Evolutionary conservation across 2,797 vertebrate genomes (phyloP), one percentile per base, ranked within the genome.

Genomic region (Crocidura indochinensis): DNA sequence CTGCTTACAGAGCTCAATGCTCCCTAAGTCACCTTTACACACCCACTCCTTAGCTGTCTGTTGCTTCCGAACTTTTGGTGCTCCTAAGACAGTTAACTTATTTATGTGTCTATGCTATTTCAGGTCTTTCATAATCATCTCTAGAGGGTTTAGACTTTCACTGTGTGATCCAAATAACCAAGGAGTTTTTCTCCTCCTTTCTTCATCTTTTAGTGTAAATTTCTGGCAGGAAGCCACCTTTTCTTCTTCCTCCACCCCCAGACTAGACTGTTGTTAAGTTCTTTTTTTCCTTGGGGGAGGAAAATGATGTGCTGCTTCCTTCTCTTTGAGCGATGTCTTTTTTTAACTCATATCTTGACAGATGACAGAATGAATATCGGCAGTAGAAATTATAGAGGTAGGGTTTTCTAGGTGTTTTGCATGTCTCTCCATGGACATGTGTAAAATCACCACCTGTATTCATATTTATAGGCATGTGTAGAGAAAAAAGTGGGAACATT

Each of bases 221-320:
- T 90, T 53, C 85, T 81, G 91, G 92, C 78, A 60, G 62, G 64
- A 90, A 95, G 74, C 91, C 78, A 82, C 47, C 79, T 85, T 74
- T 75, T 44, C 51, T n/a, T 26, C 62, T 19, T 6, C 20, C 29
- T 14, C 24, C 49, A 9, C 8, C 38, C 56, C 9, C 38, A 6
- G 0, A 53, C 74, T 69, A 76, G 49, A 78, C 31, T 44, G 38
- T 62, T 53, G 73, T 85, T 90, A 12, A 56, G 64, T 91, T 92
- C 24, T n/a, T 75, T 75, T 38, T 73, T 84, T 64, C 10, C 80
- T 51, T 75, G 10, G 71, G 56, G 76, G 69, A 74, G 81, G 65
- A 73, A 75, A 75, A 31, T 31, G 51, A 67, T 46, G 5, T 51
- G 31, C 72, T 76, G 82, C 68, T 46, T 72, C 71, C 27, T 85